Base-by-base conservation (phyloP, 2,888 invertebrate species). In the Meandrusa payeni region DNA sequence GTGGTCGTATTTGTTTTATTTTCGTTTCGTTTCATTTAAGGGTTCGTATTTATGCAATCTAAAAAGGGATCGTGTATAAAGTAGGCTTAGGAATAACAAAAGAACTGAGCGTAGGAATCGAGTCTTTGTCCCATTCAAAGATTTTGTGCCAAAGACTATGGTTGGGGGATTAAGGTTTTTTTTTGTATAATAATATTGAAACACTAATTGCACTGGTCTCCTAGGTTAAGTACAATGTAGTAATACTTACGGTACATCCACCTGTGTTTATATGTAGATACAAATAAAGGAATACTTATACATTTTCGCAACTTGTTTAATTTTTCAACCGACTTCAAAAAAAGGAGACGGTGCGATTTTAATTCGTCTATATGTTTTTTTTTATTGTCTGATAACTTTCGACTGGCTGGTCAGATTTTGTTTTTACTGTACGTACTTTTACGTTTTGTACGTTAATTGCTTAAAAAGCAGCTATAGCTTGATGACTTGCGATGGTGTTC, bases 121-220 rank as follows among this genome's bases (percentile, higher is more conserved):
- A 81, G 85, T 87, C 87, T 87, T 87, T 85, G 87, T 75, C 70
- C 65, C 63, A 51, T 73, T 83, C 87, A 86, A 87, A 87, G 87
- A 87, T 79, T 73, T 69, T 77, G 87, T 87, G 87, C 87, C 87
- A 87, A 87, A 87, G 87, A 87, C 85, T 83, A 76, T 68, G 66
- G 69, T 72, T 72, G 78, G 75, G 57, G 72, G 72, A 65, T 69
- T 70, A 53, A 63, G 66, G 61, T 61, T 65, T 72, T 69, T 59
- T 68, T 72, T 61, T 60, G 63, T 71, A 61, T 73, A 70, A 67
- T 67, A 69, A 55, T 50, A 51, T 53, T 60, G 58, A 59, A 55
- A 62, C 57, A 65, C 71, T 73, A 72, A 74, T 72, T 68, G 81
- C 86, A 83, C 85, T 85, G 83, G 85, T 85, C 85, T 85, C 81